Evolutionary conservation across 2,113 vertebrate species (phyloP).

Genomic region (Oreochromis tanganicae): DNA sequence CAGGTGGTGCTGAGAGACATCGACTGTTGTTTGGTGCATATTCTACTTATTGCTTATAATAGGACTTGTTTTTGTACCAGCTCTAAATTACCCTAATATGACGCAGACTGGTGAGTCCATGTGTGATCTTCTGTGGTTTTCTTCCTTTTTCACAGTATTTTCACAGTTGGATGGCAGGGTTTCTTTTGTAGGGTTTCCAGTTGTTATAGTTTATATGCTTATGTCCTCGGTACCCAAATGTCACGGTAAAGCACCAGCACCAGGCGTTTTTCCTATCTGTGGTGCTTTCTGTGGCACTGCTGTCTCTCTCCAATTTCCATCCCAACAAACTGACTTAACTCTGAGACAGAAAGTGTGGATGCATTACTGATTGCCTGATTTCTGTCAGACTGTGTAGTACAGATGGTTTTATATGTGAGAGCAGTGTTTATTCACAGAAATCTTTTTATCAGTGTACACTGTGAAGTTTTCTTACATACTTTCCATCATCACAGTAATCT

Average conservation of each 20-base stretch:
- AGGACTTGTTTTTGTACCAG: background rate
- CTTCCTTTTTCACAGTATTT: background rate
- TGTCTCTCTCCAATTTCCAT: background rate
- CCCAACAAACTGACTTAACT: background rate
- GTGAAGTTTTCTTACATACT: background rate
- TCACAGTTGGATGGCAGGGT: background rate
- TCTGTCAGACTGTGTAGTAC: background rate
- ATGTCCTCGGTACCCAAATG: background rate
- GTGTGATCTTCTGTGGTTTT: background rate
- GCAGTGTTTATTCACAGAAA: background rate
- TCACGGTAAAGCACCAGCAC: background rate
- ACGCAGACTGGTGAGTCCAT: background rate
- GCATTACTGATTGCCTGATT: background rate
- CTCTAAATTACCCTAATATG: background rate
- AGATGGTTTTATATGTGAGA: background rate
- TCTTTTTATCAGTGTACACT: background rate
- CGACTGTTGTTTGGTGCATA: background rate
- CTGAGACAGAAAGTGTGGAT: accelerated
- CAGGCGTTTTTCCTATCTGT: accelerated
- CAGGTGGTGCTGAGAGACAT: background rate
- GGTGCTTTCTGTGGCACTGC: background rate
- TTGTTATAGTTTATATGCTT: background rate
- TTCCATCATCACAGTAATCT: background rate
- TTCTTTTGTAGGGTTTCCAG: background rate
- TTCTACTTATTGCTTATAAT: background rate